Evolutionary conservation across 2,113 vertebrate species (phyloP), one percentile per base, ranked within the genome.

Genomic region (Indri indri): DNA sequence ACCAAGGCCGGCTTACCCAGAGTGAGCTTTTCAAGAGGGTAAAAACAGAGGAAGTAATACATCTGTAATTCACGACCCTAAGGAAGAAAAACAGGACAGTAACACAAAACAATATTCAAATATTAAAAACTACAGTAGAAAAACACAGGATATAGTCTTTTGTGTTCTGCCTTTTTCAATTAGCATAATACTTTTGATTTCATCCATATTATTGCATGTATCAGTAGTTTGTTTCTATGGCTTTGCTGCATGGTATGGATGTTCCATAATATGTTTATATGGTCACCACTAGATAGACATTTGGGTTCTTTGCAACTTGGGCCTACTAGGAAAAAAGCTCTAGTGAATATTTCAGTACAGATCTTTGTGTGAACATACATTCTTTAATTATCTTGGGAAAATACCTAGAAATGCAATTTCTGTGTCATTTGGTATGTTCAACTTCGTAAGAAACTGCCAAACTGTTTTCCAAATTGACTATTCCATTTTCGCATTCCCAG

Each of bases 401-500:
- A 81, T 88, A 81, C 52, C 30, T 70, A 70, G 47, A 80, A 94
- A 84, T 88, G 27, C 11, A 88, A 45, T 91, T 94, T 94, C 54
- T 88, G 9, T 81, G 63, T 86, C 59, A 54, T 52, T 90, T 89
- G 42, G 23, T 94, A 40, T 84, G 40, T 73, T 94, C 40, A 32
- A 0, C 34, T 85, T 91, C 23, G 11, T 81, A 59, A 88, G 74
- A 88, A 73, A 66, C 54, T 20, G 3, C 20, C 61, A 47, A 22
- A 23, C 37, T 63, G 2, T 81, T 88, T 74, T 61, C 54, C n/a
- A 86, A 40, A 71, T 40, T 40, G n/a, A 6, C 45, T 17, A 18
- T 52, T 17, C 12, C 30, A 47, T 84, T 95, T 83, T 52, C 16
- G 13, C 32, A 14, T 59, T 87, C 63, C 63, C 76, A 47, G 63